Percentiles rank a stretch among this genome's conserved stretches.
These are phyloP conservation scores for Actenoides lindsayi DNA, from an alignment of 2,113 vertebrate species.

Conservation along the genomic window DNA sequence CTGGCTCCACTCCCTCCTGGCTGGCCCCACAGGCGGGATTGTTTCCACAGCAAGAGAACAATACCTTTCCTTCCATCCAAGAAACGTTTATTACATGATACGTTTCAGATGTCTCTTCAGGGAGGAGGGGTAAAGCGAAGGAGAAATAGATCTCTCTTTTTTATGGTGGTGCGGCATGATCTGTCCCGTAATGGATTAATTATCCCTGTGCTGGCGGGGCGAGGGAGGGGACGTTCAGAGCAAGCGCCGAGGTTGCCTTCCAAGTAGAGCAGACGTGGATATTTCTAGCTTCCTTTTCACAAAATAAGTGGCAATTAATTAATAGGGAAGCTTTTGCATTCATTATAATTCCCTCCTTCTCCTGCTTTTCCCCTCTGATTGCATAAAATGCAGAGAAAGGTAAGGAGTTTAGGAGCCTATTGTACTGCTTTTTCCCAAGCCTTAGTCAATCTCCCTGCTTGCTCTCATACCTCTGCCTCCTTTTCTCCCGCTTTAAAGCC, in stretches of 20 bases:
- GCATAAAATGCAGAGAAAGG: neutral
- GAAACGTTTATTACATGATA: conserved; percentile 57
- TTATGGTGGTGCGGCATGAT: neutral
- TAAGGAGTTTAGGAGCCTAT: neutral
- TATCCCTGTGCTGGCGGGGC: neutral
- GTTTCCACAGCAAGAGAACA: conserved; percentile 62
- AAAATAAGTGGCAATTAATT: conserved; percentile 53
- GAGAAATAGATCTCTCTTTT: conserved; percentile 44
- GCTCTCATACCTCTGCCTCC: neutral
- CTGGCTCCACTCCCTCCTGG: neutral
- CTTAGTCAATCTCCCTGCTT: neutral
- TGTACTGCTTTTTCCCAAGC: neutral
- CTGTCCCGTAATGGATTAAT: conserved; percentile 60
- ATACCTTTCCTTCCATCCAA: conserved; percentile 63
- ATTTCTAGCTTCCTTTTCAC: neutral
- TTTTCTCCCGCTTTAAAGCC: neutral
- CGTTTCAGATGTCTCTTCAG: conserved; percentile 43
- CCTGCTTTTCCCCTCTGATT: neutral
- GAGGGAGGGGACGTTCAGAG: neutral
- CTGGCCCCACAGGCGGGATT: neutral
- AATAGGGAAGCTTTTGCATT: conserved; percentile 13
- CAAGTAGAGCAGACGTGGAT: conserved; percentile 34
- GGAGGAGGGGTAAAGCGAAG: conserved; percentile 25
- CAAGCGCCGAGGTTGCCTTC: conserved; percentile 13
- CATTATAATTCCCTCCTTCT: neutral